Base-by-base conservation (phyloP, 2,797 vertebrate genomes). In the Sebastes itinus region DNA sequence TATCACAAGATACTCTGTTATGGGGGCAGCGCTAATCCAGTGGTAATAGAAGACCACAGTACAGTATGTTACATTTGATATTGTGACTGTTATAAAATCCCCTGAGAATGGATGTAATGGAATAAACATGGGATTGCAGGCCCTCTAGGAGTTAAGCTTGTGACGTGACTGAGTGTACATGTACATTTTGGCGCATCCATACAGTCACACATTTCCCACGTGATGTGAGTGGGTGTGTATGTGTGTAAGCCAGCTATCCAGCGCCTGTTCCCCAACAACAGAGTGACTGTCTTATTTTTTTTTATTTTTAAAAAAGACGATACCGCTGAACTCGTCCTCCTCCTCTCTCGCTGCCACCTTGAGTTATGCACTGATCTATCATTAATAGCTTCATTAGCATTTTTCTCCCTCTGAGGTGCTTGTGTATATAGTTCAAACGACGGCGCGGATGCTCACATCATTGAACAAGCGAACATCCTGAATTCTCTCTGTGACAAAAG, bases 371-470 rank as follows among this genome's bases (percentile, higher is more conserved):
- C 83, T 70, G 77, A 86, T 89, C 74, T 88, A 83, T 93, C 91
- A 92, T 93, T 92, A 86, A 90, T 89, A 72, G 77, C 83, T 77
- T 90, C 81, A 90, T 88, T 93, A 88, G 85, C 89, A 90, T 91
- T 85, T 72, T 85, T 83, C 62, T 75, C 72, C 56, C 85, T 89
- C 75, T 86, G 77, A 90, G 82, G 80, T 87, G 76, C 83, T 85
- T 7, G 52, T 68, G 38, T 88, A 42, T 81, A 77, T 79, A 85
- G 76, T 85, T 89, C 58, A 83, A 89, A 86, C 71, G 64, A 33
- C 32, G 59, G 66, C 81, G 30, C 4, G 20, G 73, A 81, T 77
- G 70, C 73, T 84, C 64, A 75, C 65, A 70, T 87, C 80, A 80
- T 82, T 87, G 82, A 86, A 81, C 80, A 75, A 81, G 80, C 7